Percentiles rank a stretch among this genome's conserved stretches.
phyloP scores from a whole-genome alignment of 2,888 invertebrate genomes.

The Galeruca laticollis region DNA sequence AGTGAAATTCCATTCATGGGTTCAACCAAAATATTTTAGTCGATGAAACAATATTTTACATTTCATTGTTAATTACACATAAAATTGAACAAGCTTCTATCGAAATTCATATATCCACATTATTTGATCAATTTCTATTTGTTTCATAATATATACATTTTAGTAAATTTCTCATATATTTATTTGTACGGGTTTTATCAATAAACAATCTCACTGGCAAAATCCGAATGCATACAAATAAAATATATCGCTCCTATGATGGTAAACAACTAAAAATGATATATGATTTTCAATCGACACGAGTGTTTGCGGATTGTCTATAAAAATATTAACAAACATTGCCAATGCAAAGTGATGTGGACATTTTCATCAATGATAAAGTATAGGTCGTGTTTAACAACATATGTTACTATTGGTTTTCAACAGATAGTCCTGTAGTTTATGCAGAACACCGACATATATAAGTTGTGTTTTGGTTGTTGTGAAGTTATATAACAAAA shows the following conservation, averaged over 20 bases:
- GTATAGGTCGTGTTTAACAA: not conserved
- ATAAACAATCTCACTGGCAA: constrained; percentile 12
- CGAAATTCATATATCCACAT: too few species aligned
- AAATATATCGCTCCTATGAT: not conserved
- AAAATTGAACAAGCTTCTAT: too few species aligned
- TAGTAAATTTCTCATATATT: not conserved
- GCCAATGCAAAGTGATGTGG: not conserved
- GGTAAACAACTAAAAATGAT: not conserved
- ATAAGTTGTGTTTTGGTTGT: too few species aligned
- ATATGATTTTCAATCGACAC: constrained; percentile 8
- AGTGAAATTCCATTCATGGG: too few species aligned
- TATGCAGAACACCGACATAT: too few species aligned
- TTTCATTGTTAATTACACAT: too few species aligned
- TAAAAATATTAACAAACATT: not conserved
- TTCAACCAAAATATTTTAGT: too few species aligned
- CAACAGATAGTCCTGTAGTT: too few species aligned
- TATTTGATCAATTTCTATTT: not conserved
- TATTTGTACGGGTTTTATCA: constrained; percentile 10
- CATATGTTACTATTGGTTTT: too few species aligned
- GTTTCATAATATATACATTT: too few species aligned
- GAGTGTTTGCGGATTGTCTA: not conserved
- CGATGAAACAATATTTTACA: too few species aligned
- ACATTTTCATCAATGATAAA: not conserved
- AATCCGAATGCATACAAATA: not conserved
- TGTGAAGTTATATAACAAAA: too few species aligned